phyloP scores from a whole-genome alignment of 2,888 invertebrate species.

The Agonum fuliginosum region DNA sequence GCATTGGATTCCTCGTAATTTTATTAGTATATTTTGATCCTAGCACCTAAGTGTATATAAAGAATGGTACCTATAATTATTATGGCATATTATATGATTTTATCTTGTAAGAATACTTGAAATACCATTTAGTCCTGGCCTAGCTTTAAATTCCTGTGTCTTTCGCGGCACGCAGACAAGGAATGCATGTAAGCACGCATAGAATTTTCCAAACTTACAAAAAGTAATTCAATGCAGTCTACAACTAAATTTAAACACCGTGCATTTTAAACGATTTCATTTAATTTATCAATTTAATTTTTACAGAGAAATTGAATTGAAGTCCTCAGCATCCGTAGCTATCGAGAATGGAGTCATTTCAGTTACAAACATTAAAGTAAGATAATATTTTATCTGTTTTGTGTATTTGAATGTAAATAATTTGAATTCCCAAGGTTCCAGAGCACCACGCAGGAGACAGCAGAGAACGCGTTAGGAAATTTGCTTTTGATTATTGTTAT shows the following conservation, averaged over 20 bases:
- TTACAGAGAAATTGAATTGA: slow-evolving; percentile 69
- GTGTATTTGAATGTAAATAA: neutral
- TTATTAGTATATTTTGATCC: too few species aligned
- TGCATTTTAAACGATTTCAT: neutral
- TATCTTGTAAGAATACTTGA: neutral
- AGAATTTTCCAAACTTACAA: slow-evolving; percentile 36
- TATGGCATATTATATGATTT: too few species aligned
- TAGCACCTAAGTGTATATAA: too few species aligned
- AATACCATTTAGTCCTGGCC: neutral
- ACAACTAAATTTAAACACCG: neutral
- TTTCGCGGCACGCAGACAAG: neutral
- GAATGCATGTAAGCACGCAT: slow-evolving; percentile 28
- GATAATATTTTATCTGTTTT: too few species aligned
- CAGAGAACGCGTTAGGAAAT: slow-evolving; percentile 78
- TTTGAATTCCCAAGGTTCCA: too few species aligned
- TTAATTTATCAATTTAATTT: slow-evolving; percentile 21
- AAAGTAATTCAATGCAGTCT: slow-evolving; percentile 19
- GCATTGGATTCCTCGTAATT: too few species aligned
- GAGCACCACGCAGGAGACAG: slow-evolving; percentile 81
- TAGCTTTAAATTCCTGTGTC: neutral
- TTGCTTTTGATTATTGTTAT: slow-evolving; percentile 80
- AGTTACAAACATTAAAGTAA: slow-evolving; percentile 78
- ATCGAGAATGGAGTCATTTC: slow-evolving; percentile 75
- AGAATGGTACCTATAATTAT: too few species aligned
- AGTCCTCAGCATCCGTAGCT: slow-evolving; percentile 71